A percentile compares a stretch with the other conserved stretches of the same genome.
Evolutionary conservation across 2,888 invertebrate genomes (phyloP).

Genomic region (Limnephilus lunatus): DNA sequence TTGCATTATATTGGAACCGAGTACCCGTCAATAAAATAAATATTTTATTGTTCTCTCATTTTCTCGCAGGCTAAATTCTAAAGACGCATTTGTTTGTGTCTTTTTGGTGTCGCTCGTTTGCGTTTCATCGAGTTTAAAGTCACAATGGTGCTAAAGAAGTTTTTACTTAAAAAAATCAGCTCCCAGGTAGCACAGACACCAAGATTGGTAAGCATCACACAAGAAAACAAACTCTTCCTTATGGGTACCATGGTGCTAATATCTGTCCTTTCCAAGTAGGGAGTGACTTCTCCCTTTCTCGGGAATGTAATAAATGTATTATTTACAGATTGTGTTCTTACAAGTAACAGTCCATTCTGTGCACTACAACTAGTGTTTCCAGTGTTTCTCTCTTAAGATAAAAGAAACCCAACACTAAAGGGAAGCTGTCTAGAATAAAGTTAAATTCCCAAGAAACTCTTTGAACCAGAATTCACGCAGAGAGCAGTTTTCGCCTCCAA

Average conservation of each 20-base stretch:
- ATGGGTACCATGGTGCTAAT: too few species aligned
- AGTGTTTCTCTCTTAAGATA: neutral
- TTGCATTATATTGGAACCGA: too few species aligned
- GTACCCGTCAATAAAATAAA: too few species aligned
- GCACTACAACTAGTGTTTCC: neutral
- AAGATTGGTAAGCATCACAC: neutral
- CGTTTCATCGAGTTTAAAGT: too few species aligned
- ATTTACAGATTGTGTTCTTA: neutral
- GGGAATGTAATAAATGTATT: neutral
- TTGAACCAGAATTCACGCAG: neutral
- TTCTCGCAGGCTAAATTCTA: too few species aligned
- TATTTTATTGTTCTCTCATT: too few species aligned
- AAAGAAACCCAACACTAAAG: neutral
- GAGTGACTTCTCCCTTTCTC: neutral
- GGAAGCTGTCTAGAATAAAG: neutral
- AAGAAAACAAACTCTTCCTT: neutral
- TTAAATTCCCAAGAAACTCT: neutral
- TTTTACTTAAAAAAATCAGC: neutral
- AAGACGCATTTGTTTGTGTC: too few species aligned
- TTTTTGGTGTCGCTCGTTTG: too few species aligned
- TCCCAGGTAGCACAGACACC: neutral
- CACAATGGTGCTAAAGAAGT: too few species aligned
- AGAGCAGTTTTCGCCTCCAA: neutral
- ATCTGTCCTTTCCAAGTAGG: neutral
- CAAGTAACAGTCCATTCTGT: neutral